Percentiles rank a stretch among this genome's conserved stretches.
phyloP scores from a whole-genome alignment of 2,888 invertebrate species.

The Melangyna quadrimaculata region DNA sequence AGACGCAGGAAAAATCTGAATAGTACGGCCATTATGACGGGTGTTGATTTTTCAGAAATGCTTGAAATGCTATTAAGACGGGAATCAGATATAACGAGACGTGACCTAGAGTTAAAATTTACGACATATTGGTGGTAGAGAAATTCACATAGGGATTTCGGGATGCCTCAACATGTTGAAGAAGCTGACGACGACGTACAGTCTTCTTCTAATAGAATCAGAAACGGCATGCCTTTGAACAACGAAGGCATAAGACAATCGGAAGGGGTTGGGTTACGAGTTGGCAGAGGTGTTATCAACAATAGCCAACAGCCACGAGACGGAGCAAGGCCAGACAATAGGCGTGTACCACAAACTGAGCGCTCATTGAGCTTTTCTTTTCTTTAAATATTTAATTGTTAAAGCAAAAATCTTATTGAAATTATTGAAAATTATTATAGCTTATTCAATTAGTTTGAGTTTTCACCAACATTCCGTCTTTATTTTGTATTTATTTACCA shows the following conservation, averaged over 20 bases:
- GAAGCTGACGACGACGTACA: background rate
- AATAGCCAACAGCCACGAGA: background rate
- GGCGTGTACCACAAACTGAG: too few species aligned
- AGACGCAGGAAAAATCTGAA: background rate
- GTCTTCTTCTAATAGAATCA: background rate
- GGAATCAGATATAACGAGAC: background rate
- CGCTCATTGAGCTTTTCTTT: too few species aligned
- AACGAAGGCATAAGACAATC: background rate
- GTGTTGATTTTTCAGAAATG: background rate
- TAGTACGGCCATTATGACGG: background rate
- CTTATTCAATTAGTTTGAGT: too few species aligned
- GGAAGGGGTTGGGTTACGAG: background rate
- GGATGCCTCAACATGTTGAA: background rate
- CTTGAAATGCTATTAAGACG: background rate
- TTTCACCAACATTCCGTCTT: too few species aligned
- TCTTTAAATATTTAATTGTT: too few species aligned
- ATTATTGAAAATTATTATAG: too few species aligned
- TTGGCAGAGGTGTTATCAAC: background rate
- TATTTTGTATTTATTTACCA: too few species aligned
- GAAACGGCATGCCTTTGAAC: background rate
- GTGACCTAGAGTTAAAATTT: background rate
- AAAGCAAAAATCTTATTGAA: too few species aligned
- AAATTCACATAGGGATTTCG: too few species aligned
- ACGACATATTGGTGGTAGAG: background rate
- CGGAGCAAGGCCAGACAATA: background rate